These are phyloP conservation scores for Virgularia gustaviana DNA, from an alignment of 92 coral and sea anemone species.

Conservation along the genomic window DNA sequence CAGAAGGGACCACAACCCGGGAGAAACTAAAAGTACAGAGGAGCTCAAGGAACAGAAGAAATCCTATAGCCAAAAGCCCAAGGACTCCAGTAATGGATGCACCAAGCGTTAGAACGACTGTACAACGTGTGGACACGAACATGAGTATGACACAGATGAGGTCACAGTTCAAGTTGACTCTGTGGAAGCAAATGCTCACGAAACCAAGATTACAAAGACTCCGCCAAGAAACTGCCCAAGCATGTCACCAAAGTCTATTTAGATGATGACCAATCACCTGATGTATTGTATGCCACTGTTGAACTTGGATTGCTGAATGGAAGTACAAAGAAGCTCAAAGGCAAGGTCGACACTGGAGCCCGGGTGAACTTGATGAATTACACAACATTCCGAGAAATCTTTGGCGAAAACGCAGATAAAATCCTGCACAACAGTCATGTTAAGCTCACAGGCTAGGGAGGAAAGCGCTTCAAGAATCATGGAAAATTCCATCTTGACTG, in stretches of 20 bases:
- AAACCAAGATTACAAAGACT: conserved; percentile 57
- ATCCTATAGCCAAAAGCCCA: conserved; percentile 57
- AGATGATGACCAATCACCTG: conserved; percentile 56
- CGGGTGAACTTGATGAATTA: conserved; percentile 63
- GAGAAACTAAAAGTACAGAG: conserved; percentile 66
- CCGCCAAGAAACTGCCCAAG: conserved; percentile 64
- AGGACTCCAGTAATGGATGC: conserved; percentile 52
- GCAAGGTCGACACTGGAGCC: conserved; percentile 62
- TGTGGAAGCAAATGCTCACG: conserved; percentile 52
- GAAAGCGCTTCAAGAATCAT: conserved; percentile 59
- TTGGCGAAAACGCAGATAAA: conserved; percentile 59
- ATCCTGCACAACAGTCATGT: conserved; percentile 62
- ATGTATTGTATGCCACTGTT: conserved; percentile 64
- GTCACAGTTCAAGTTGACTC: conserved; percentile 65
- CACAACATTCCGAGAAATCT: conserved; percentile 60
- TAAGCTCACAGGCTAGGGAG: conserved; percentile 65
- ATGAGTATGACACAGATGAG: conserved; percentile 60
- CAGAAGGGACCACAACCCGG: conserved; percentile 69
- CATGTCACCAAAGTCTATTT: conserved; percentile 64
- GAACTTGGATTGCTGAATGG: conserved; percentile 59
- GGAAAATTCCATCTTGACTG: conserved; percentile 58
- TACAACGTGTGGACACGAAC: conserved; percentile 56
- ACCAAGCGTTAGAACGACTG: conserved; percentile 54
- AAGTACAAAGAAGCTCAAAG: conserved; percentile 62
- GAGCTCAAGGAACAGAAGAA: conserved; percentile 59